phyloP scores from a whole-genome alignment of 2,888 invertebrate genomes.

The Euproctis similis region DNA sequence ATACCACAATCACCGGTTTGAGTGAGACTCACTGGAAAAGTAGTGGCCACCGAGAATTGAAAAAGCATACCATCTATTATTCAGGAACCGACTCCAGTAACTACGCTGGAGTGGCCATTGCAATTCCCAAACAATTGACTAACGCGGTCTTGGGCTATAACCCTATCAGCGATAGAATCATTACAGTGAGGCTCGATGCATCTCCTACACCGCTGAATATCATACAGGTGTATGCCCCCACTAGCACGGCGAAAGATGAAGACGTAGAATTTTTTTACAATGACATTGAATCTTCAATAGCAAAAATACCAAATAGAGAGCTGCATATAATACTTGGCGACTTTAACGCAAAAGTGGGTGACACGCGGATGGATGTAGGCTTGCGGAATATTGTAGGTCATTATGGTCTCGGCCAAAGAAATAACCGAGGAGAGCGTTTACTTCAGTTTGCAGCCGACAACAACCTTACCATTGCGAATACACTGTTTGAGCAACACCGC shows the following conservation, averaged over 20 bases:
- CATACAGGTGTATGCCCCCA: neutral
- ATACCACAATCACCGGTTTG: neutral
- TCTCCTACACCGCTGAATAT: neutral
- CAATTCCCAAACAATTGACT: conserved; percentile 1
- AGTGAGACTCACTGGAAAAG: conserved; percentile 13
- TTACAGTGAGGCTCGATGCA: neutral
- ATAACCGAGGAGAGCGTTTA: neutral
- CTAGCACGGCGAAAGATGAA: neutral
- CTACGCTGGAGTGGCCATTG: conserved; percentile 5
- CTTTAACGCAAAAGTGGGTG: neutral
- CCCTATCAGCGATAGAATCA: conserved; percentile 1
- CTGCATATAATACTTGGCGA: neutral
- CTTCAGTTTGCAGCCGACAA: neutral
- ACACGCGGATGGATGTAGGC: neutral
- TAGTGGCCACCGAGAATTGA: conserved; percentile 6
- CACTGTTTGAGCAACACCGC: neutral
- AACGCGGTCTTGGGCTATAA: conserved; percentile 5
- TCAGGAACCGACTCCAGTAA: conserved; percentile 5
- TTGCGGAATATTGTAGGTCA: neutral
- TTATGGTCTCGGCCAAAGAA: neutral
- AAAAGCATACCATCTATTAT: conserved; percentile 9
- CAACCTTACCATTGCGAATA: neutral
- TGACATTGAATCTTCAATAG: neutral
- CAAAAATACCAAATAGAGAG: neutral
- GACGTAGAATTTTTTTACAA: neutral